phyloP scores from a whole-genome alignment of 2,888 invertebrate species.

The Camptogramma bilineatum region DNA sequence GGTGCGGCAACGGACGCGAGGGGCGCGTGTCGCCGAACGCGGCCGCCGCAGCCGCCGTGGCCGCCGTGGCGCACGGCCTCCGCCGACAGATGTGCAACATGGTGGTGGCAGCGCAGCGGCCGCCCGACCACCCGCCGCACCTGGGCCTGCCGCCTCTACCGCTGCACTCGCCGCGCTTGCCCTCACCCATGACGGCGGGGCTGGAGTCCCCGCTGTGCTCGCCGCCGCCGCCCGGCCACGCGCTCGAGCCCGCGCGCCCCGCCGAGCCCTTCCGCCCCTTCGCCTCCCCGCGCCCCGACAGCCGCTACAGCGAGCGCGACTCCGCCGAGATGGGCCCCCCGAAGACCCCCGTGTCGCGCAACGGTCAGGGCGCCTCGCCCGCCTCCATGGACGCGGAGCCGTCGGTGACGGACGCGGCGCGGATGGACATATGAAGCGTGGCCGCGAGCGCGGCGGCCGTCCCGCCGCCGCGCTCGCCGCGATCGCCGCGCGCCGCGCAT shows the following conservation, averaged over 20 bases:
- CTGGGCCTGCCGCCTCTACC: conserved; percentile 74
- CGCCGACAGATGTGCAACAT: conserved; percentile 95
- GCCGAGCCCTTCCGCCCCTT: conserved; percentile 84
- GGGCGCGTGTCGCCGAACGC: conserved; percentile 86
- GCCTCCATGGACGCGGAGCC: conserved; percentile 85
- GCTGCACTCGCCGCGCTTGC: conserved; percentile 77
- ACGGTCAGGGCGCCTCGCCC: conserved; percentile 80
- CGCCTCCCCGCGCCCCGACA: conserved; percentile 84
- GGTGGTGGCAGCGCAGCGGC: conserved; percentile 86
- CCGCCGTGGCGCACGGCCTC: conserved; percentile 93
- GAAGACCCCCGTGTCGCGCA: conserved; percentile 69
- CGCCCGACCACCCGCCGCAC: conserved; percentile 79
- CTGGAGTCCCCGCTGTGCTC: conserved; percentile 87
- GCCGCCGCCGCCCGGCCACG: conserved; percentile 87
- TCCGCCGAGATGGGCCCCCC: conserved; percentile 79
- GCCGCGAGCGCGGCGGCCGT: conserved; percentile 74
- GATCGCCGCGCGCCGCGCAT: conserved; percentile 8
- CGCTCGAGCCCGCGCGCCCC: conserved; percentile 86
- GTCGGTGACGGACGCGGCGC: conserved; percentile 83
- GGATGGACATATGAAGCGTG: conserved; percentile 83
- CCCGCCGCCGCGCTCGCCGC: conserved; percentile 43
- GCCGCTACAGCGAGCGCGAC: conserved; percentile 89
- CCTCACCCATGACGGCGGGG: conserved; percentile 84
- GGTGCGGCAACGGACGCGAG: conserved; percentile 84
- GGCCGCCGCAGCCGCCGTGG: conserved; percentile 93